Conservation (phyloP, 2,113 vertebrate species). For the Stegostoma tigrinum region DNA sequence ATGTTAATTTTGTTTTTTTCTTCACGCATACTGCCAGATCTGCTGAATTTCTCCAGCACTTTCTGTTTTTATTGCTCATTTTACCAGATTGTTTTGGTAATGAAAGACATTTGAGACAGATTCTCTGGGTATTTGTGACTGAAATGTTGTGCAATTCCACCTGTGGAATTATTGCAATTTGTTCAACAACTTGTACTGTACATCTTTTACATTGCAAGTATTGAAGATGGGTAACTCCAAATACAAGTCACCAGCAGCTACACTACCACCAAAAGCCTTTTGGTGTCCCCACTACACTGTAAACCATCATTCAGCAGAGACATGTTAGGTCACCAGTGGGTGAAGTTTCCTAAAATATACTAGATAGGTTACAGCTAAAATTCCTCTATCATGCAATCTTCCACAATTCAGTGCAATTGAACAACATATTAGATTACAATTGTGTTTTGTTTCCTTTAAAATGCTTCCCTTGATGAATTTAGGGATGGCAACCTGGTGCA, state of each 20-base stretch:
- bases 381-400: not conserved
- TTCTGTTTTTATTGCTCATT: not conserved
- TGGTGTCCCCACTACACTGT: not conserved
- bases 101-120: not conserved
- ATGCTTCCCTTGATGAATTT: not conserved
- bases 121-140: not conserved
- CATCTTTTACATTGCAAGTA: not conserved
- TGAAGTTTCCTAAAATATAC: not conserved
- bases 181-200: not conserved
- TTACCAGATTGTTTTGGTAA: not conserved
- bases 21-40: no score
- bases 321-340: not conserved
- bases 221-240: not conserved
- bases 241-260: not conserved
- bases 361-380: not conserved
- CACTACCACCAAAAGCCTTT: not conserved
- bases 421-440: not conserved
- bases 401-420: not conserved
- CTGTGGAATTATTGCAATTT: not conserved
- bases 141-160: not conserved
- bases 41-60: no score
- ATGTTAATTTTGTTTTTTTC: no score
- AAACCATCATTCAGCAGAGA: not conserved
- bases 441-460: no score
- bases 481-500: not conserved